Conservation (phyloP, 2,113 vertebrate species). For the Xenopus borealis region DNA sequence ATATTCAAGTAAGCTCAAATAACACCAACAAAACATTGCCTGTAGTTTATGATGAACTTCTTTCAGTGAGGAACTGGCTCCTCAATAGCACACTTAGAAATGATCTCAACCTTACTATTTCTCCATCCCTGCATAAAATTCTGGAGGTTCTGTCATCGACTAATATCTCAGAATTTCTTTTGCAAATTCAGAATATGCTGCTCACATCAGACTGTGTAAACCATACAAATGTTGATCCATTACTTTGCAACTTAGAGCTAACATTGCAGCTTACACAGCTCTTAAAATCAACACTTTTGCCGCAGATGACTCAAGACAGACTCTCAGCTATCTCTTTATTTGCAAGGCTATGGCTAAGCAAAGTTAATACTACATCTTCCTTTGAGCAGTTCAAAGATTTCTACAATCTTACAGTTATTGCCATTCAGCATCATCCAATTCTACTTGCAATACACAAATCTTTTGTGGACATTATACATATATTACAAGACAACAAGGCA, state of each 20-base stretch:
- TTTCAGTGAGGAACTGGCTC: neutral
- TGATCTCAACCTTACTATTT: neutral
- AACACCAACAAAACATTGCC: neutral
- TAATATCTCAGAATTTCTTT: slow-evolving; percentile 17
- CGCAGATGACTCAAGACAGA: neutral
- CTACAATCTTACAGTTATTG: slow-evolving; percentile 3
- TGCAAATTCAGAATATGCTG: slow-evolving; percentile 12
- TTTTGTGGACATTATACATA: slow-evolving; percentile 10
- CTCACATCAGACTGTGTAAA: neutral
- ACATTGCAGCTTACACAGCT: slow-evolving; percentile 7
- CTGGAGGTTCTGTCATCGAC: neutral
- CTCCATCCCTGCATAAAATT: neutral
- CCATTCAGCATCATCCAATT: neutral
- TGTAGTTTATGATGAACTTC: slow-evolving; percentile 5
- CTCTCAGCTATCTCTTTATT: slow-evolving; percentile 9
- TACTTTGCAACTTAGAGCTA: slow-evolving; percentile 16
- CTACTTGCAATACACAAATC: slow-evolving; percentile 20
- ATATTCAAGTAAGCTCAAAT: slow-evolving; percentile 3
- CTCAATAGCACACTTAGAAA: slow-evolving; percentile 11
- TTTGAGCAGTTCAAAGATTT: slow-evolving; percentile 13
- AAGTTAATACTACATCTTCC: neutral
- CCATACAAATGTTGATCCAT: neutral
- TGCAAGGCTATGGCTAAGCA: slow-evolving; percentile 12
- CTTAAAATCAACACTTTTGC: neutral
- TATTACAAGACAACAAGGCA: slow-evolving; percentile 2